A percentile compares a stretch with the other conserved stretches of the same genome.
Conservation (phyloP, 2,888 invertebrate genomes). For the Eilema caniola region DNA sequence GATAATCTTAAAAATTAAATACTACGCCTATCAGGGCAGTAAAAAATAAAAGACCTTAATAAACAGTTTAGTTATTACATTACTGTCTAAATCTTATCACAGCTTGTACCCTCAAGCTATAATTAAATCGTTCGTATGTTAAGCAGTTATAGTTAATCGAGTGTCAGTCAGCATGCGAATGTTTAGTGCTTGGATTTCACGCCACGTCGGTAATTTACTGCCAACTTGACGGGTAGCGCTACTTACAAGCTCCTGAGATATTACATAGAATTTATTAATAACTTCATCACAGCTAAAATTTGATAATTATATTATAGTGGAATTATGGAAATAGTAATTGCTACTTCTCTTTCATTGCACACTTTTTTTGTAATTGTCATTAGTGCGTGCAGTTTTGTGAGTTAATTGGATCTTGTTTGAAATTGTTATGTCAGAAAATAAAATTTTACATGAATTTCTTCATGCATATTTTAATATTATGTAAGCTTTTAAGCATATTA, state of each 20-base stretch:
- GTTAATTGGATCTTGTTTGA: background rate
- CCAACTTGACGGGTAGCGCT: constrained; percentile 23
- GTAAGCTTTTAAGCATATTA: too few relatives aligned
- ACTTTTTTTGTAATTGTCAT: background rate
- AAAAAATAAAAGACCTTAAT: constrained; percentile 1
- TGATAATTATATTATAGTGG: background rate
- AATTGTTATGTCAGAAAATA: background rate
- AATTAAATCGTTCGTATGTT: constrained; percentile 20
- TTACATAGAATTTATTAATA: constrained; percentile 7
- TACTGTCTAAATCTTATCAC: background rate
- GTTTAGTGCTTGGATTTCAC: constrained; percentile 24
- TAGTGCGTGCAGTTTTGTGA: background rate
- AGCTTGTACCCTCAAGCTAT: constrained; percentile 18
- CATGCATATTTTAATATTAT: too few relatives aligned
- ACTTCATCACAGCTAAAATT: background rate
- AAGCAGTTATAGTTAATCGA: constrained; percentile 29
- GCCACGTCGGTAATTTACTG: constrained; percentile 24
- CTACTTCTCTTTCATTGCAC: background rate
- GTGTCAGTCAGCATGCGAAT: constrained; percentile 30
- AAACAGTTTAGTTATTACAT: constrained; percentile 3
- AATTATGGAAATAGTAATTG: background rate
- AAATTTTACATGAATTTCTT: too few relatives aligned
- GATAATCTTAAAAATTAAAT: constrained; percentile 5
- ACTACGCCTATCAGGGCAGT: background rate
- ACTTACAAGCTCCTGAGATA: constrained; percentile 18